A percentile compares a stretch with the other conserved stretches of the same genome.
These are phyloP conservation scores for Euwallacea fornicatus DNA, from an alignment of 1,140 invertebrate genomes.

Conservation along the genomic window DNA sequence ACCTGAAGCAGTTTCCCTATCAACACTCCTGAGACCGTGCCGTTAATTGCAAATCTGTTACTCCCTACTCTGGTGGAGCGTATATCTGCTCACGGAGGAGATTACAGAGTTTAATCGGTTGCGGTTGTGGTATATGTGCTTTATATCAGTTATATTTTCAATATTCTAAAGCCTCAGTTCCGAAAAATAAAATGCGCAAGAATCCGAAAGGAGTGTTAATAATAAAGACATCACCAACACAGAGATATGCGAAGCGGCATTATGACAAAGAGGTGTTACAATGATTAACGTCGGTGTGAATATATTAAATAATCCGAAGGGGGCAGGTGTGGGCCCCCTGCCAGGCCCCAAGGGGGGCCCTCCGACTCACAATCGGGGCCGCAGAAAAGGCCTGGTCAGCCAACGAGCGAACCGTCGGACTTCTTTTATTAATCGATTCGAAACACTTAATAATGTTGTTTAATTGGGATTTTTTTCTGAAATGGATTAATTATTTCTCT, in stretches of 20 bases:
- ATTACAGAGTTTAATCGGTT: conserved; percentile 13
- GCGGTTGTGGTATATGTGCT: neutral
- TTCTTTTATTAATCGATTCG: conserved; percentile 34
- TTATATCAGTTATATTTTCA: too few relatives aligned
- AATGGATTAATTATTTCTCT: conserved; percentile 24
- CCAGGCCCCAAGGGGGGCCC: conserved; percentile 40
- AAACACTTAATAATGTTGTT: conserved; percentile 33
- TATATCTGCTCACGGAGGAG: conserved; percentile 9
- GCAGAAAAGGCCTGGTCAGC: conserved; percentile 25
- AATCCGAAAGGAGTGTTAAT: conserved; percentile 14
- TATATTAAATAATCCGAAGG: conserved; percentile 52
- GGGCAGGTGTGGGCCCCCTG: conserved; percentile 49
- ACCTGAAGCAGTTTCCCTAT: conserved; percentile 22
- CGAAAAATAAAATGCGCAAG: conserved; percentile 7
- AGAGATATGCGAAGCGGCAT: conserved; percentile 37
- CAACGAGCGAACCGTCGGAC: conserved; percentile 12
- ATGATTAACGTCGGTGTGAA: conserved; percentile 52
- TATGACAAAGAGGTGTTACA: conserved; percentile 47
- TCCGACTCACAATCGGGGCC: conserved; percentile 32
- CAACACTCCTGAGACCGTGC: conserved; percentile 33
- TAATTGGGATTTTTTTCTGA: conserved; percentile 29
- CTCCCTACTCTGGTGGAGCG: neutral
- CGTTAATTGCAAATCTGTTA: conserved; percentile 36
- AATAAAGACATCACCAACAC: conserved; percentile 31
- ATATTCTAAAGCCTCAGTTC: neutral